Evolutionary conservation across 2,888 invertebrate genomes (phyloP), one percentile per base, ranked within the genome.

Genomic region (Thalpophila matura): DNA sequence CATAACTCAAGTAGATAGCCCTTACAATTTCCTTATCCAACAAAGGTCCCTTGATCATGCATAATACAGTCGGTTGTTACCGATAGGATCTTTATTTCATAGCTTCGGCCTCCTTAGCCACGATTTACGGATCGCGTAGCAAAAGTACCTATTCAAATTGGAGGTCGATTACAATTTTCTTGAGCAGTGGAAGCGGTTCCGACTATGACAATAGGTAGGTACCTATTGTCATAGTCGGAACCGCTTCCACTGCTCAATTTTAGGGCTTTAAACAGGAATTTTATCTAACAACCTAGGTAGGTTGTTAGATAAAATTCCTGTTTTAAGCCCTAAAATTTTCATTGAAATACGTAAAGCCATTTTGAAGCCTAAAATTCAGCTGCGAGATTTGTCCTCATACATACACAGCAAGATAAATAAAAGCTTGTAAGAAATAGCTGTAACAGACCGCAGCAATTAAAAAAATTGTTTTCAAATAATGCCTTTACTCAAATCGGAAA

Each of bases 381-480:
- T 2, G 20, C 7, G 16, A 1, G 7, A n/a, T n/a, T 27, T 3
- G 1, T 20, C n/a, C 18, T 1, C 4, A 40, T 58, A 31, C 4
- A 20, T 59, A 60, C 43, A 14, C 45, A 60, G 33, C 61, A 0
- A 16, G 33, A 31, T n/a, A n/a, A n/a, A n/a, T n/a, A n/a, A n/a
- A n/a, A n/a, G n/a, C n/a, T n/a, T n/a, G n/a, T n/a, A n/a, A n/a
- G n/a, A n/a, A n/a, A n/a, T n/a, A n/a, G n/a, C n/a, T n/a, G n/a
- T n/a, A n/a, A n/a, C n/a, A n/a, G 6, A 20, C 20, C 4, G 16
- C 12, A n/a, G 0, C 18, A 33, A 16, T n/a, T 58, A 60, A 59
- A 59, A 58, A 9, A 24, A 58, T 18, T 24, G 10, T 40, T 40
- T 9, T 12, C 20, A 26, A 3, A 20, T 9, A 58, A 33, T 26